phyloP scores from a whole-genome alignment of 2,888 invertebrate genomes.

The Ichneumoninae sp. region DNA sequence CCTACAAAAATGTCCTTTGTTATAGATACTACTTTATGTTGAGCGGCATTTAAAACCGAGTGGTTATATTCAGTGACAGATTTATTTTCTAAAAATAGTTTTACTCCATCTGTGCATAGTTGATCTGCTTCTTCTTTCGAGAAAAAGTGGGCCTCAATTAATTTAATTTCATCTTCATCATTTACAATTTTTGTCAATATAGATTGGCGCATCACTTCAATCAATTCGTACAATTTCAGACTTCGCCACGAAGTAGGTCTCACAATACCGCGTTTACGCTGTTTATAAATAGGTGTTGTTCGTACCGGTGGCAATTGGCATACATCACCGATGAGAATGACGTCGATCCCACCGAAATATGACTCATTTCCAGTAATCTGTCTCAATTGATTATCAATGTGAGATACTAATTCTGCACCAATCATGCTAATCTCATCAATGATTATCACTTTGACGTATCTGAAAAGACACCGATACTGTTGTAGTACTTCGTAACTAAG shows the following conservation, averaged over 20 bases:
- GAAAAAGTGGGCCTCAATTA: slow-evolving; percentile 74
- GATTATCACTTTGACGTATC: neutral
- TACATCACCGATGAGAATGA: no score
- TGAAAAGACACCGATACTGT: slow-evolving; percentile 12
- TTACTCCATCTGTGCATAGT: slow-evolving; percentile 70
- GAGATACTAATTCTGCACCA: no score
- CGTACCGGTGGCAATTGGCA: slow-evolving; percentile 67
- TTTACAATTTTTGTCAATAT: slow-evolving; percentile 77
- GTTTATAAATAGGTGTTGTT: slow-evolving; percentile 74
- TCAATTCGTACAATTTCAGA: slow-evolving; percentile 76
- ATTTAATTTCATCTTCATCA: slow-evolving; percentile 68
- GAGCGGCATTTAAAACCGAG: slow-evolving; percentile 32
- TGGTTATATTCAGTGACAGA: slow-evolving; percentile 75
- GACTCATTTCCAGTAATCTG: no score
- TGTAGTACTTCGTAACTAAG: neutral
- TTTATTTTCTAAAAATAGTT: slow-evolving; percentile 73
- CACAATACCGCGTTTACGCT: slow-evolving; percentile 18
- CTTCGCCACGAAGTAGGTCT: slow-evolving; percentile 75
- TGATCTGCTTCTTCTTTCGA: slow-evolving; percentile 70
- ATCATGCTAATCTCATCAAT: neutral
- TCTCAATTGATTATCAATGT: no score
- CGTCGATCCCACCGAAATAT: no score
- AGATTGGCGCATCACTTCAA: slow-evolving; percentile 78
- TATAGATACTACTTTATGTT: slow-evolving; percentile 64
- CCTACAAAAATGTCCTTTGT: slow-evolving; percentile 69